Evolutionary conservation across 2,113 vertebrate genomes (phyloP).

Genomic region (Dipodomys spectabilis): DNA sequence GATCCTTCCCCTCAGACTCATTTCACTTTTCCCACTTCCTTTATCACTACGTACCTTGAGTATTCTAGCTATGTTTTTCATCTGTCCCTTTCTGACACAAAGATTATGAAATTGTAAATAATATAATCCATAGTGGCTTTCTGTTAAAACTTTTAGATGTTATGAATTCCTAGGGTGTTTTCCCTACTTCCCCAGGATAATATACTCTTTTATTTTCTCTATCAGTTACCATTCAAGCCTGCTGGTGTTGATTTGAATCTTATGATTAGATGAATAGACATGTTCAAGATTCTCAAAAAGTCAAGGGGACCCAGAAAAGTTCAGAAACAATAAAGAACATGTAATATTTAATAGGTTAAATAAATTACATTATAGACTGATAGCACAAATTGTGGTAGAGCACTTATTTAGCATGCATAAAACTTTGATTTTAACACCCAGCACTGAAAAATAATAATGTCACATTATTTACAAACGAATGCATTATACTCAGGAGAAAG

Average conservation of each 20-base stretch:
- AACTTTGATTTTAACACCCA: neutral
- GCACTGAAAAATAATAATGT: neutral
- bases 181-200: neutral
- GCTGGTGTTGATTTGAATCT: neutral
- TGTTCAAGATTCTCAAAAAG: neutral
- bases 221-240: neutral
- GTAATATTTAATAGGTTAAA: neutral
- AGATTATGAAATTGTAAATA: slow-evolving; percentile 44
- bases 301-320: neutral
- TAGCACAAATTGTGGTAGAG: neutral
- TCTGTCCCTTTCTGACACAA: neutral
- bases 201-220: neutral
- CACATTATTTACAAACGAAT: neutral
- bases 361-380: neutral
- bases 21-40: too few relatives aligned
- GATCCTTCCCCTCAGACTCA: too few relatives aligned
- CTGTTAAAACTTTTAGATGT: slow-evolving; percentile 19
- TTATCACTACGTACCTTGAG: too few relatives aligned
- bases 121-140: slow-evolving; percentile 22
- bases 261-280: neutral
- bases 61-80: too few relatives aligned
- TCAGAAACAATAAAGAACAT: neutral
- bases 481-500: slow-evolving; percentile 2
- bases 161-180: neutral
- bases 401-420: neutral